Base-by-base conservation (phyloP, 2,888 invertebrate genomes). In the Erebia ligea region DNA sequence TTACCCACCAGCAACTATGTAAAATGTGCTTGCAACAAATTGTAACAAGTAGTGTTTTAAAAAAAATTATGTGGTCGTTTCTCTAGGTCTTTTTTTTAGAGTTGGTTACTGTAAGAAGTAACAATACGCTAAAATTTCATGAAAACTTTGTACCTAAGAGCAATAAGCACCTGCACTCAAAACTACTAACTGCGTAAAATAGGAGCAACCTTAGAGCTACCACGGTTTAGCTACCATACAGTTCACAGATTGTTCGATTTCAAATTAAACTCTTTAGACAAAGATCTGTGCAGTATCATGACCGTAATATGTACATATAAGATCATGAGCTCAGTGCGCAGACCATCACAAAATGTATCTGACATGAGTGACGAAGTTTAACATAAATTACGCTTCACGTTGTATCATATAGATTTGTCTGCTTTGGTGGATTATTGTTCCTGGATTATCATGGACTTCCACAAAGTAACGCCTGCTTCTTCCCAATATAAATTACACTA, bases 101-200 rank as follows among this genome's bases (percentile, higher is more conserved):
- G 11, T 62, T 21, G 13, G 19, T 48, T 21, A n/a, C 13, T 40
- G 21, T 21, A 62, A 62, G 21, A 21, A 62, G 45, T 62, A 62
- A 64, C 34, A 64, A 64, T 52, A 54, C 52, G 13, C 64, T 50
- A 64, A 64, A 64, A 64, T 68, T 70, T 62, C 45, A 59, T 65
- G 64, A 63, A 69, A 54, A 67, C 68, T 73, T 19, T 25, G 45
- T 25, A 64, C 48, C 64, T 21, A 34, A 64, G 69, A 52, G 61
- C 66, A 70, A 74, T 69, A 69, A 67, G 70, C 70, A 67, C 63
- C 70, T 67, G 67, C 67, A 67, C 62, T 70, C 62, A 45, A 64
- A 70, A 73, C 69, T 62, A 57, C 67, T 69, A 52, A 70, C 61
- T 68, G 63, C 48, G 67, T 70, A 75, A 75, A 76, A 75, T 71